Evolutionary conservation across 2,888 invertebrate genomes (phyloP).

Genomic region (Pyralis farinalis): DNA sequence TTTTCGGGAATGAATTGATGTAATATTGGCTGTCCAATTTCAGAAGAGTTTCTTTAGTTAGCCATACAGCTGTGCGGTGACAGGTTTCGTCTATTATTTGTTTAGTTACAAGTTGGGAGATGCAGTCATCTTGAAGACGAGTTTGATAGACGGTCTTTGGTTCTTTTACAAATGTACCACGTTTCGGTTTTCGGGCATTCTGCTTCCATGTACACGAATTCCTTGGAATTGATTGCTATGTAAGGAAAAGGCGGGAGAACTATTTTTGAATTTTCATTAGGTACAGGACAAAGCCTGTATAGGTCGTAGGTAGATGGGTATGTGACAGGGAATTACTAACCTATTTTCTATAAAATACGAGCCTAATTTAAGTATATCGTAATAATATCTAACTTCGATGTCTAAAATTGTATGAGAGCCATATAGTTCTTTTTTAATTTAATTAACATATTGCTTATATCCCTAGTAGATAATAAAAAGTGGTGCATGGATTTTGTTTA

Average conservation of each 20-base stretch:
- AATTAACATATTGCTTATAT: too few relatives aligned
- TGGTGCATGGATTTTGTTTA: too few relatives aligned
- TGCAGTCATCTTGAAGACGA: too few relatives aligned
- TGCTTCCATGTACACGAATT: background rate
- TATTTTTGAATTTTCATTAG: conserved; percentile 3
- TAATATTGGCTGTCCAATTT: too few relatives aligned
- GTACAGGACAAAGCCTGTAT: conserved; percentile 8
- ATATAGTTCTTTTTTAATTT: too few relatives aligned
- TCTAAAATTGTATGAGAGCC: conserved; percentile 15
- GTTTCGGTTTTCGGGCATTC: conserved; percentile 7
- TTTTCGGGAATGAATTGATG: too few relatives aligned
- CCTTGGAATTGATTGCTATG: conserved; percentile 14
- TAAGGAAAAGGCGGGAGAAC: conserved; percentile 13
- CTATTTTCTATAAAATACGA: conserved; percentile 12
- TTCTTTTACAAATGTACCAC: conserved; percentile 1
- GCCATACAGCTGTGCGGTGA: too few relatives aligned
- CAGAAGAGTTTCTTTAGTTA: too few relatives aligned
- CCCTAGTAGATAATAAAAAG: too few relatives aligned
- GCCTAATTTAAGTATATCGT: conserved; percentile 14
- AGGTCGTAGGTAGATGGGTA: conserved; percentile 4
- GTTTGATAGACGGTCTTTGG: too few relatives aligned
- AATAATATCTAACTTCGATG: conserved; percentile 17
- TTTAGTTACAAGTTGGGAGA: conserved; percentile 5
- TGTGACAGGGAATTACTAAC: conserved; percentile 15
- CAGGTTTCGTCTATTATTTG: conserved; percentile 3